Base-by-base conservation (phyloP, 37 sponge, comb jelly and placozoan species). In the Beroe forskalii region DNA sequence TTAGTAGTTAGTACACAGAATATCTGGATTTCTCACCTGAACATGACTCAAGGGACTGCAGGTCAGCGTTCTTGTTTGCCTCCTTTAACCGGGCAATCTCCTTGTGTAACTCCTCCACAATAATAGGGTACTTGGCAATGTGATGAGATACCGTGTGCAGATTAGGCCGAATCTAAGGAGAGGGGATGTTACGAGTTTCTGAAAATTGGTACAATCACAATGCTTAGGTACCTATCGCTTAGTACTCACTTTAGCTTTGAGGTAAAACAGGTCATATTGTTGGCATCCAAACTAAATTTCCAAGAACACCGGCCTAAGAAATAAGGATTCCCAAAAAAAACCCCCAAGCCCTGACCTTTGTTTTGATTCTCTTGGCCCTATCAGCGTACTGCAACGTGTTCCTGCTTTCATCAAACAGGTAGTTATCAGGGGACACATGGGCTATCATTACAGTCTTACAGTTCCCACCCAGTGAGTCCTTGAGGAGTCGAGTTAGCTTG, bases 391-490 rank as follows among this genome's bases (percentile, higher is more conserved):
- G 66, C 30, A 95, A 91, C 20, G 96, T 95, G 83, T 95, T 95
- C 39, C 92, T 91, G 0, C 94, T 93, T 89, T 95, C 96, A 42
- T 95, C 96, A 90, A 91, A 94, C 48, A 76, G 90, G 20, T 62
- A 62, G 60, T 90, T 89, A 40, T 94, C 93, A 42, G 96, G 96
- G 62, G 93, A 94, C 64, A 95, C 67, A 89, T 95, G 94, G 19
- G 96, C 96, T 31, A 95, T 95, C 96, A 95, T 95, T 4, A 92
- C 92, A 22, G 96, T 95, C 43, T 67, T 63, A 44, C 92, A 93
- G 91, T 94, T 95, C 12, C 96, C 96, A 0, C 94, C 93, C 0
- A 95, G 92, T 9, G 96, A 92, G 44, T 95, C 94, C 91, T 94
- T 95, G 62, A 95, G 93, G 17, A 95, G 90, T 1, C 96, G 90